phyloP scores from a whole-genome alignment of 2,888 invertebrate species.

The Scelioninae gen. 1 region DNA sequence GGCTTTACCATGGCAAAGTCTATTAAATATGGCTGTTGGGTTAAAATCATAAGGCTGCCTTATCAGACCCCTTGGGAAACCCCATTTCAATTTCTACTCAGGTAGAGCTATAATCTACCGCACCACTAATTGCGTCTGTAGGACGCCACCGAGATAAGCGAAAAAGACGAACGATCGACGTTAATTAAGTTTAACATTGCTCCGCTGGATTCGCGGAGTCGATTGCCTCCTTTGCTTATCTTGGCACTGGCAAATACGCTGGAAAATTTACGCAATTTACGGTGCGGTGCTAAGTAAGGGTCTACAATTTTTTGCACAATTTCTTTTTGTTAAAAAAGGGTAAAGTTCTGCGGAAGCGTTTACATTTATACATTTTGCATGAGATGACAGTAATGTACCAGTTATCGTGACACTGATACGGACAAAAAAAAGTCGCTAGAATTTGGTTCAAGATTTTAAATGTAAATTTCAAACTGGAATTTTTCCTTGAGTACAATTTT shows the following conservation, averaged over 20 bases:
- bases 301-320: neutral
- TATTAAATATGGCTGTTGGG: neutral
- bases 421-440: too few relatives aligned
- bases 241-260: constrained; percentile 21
- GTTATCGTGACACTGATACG: constrained; percentile 1
- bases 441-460: too few relatives aligned
- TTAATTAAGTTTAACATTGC: constrained; percentile 53
- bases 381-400: constrained; percentile 12
- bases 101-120: constrained; percentile 30
- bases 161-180: constrained; percentile 57
- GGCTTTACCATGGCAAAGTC: neutral
- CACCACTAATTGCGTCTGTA: constrained; percentile 44
- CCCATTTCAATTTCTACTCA: constrained; percentile 50
- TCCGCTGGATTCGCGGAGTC: constrained; percentile 19
- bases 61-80: constrained; percentile 40
- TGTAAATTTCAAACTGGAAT: too few relatives aligned
- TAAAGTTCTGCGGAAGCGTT: neutral
- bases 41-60: constrained; percentile 37
- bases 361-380: constrained; percentile 18
- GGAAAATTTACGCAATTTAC: constrained; percentile 42
- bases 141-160: constrained; percentile 38
- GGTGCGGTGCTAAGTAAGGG: constrained; percentile 1
- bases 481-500: neutral
- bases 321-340: neutral
- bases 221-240: constrained; percentile 46